Percentiles rank a stretch among this genome's conserved stretches.
phyloP scores from a whole-genome alignment of 2,888 invertebrate genomes.

The Carpatolechia fugitivella region DNA sequence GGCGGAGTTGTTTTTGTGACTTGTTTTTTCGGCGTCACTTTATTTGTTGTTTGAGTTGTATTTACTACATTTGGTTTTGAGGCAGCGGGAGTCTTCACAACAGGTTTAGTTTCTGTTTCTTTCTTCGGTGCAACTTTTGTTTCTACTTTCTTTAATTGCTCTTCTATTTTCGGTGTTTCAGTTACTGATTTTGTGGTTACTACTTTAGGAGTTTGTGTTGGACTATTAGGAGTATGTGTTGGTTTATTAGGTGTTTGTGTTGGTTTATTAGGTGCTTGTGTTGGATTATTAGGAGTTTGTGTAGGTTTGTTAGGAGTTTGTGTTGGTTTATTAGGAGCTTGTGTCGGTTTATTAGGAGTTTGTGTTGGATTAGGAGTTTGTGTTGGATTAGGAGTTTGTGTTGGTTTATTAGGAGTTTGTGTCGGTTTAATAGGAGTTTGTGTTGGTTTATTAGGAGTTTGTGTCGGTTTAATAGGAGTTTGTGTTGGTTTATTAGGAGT shows the following conservation, averaged over 20 bases:
- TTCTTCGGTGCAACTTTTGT: not conserved
- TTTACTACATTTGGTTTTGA: not conserved
- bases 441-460: not conserved
- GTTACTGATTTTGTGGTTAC: not conserved
- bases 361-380: not conserved
- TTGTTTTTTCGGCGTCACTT: slow-evolving; percentile 9
- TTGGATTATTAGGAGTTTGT: not conserved
- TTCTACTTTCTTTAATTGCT: not conserved
- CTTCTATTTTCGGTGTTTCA: not conserved
- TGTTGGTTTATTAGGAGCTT: not conserved
- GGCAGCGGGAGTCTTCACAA: not conserved
- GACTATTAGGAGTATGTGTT: not conserved
- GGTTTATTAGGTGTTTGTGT: not conserved
- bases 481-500: too few species aligned
- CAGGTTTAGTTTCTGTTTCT: not conserved
- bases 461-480: not conserved
- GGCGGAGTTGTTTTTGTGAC: not conserved
- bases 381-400: not conserved
- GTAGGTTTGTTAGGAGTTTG: not conserved
- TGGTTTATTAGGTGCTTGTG: not conserved
- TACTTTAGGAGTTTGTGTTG: not conserved
- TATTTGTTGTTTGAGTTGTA: not conserved
- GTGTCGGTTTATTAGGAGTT: not conserved
- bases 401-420: not conserved
- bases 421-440: not conserved